Base-by-base conservation (phyloP, 2,113 vertebrate species). In the Sitta europaea region DNA sequence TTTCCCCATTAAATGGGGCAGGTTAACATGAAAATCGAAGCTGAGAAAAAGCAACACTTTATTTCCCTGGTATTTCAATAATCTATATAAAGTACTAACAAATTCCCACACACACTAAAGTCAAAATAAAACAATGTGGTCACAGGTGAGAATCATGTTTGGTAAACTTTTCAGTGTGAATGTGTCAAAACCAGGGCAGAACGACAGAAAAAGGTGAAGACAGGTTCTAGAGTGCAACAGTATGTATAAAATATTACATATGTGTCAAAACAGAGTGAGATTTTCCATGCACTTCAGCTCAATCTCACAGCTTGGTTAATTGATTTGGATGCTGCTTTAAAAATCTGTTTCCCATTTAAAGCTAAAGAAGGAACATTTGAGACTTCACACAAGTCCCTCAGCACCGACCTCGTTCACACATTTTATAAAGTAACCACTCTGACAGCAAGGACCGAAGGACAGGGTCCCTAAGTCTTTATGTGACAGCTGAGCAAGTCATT, bases 261-360 rank as follows among this genome's bases (percentile, higher is more conserved):
- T 31, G 58, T 84, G 43, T 68, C 38, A 76, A 90, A 96, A 80
- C 62, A 88, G 48, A 86, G 71, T 62, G 85, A 96, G 70, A 93
- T 72, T 85, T 95, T 90, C 81, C 61, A 21, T 45, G 85, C 66
- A 42, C 79, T 84, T 71, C 2, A 8, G 68, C 77, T 92, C 89
- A 78, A 27, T 81, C 79, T 81, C 62, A 75, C 47, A 48, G 71
- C 66, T 84, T 81, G 77, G 71, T 81, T 96, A 94, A 95, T 81
- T 83, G 86, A 92, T 93, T 88, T 73, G 86, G 65, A 73, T 79
- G 86, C 65, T 67, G 78, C 81, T 88, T 96, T 51, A 54, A 86
- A 92, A 89, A 53, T 58, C 42, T 90, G 74, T 50, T 86, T 84
- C 66, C 72, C 74, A 59, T 94, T 92, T 90, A 90, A 79, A 85